Evolutionary conservation across 2,113 vertebrate species (phyloP), one percentile per base, ranked within the genome.

Genomic region (Serilophus lunatus): DNA sequence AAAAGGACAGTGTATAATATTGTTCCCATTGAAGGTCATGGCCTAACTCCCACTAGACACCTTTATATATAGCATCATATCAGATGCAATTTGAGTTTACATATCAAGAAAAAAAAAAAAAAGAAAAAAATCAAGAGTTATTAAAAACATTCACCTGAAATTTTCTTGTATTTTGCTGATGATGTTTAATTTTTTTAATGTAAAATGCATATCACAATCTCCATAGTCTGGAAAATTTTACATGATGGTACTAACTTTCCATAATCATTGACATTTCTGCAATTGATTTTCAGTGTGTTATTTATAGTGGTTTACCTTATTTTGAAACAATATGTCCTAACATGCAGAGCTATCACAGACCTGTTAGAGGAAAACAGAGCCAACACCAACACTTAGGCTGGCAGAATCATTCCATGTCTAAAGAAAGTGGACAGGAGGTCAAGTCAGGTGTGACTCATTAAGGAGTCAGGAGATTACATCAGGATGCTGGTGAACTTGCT

Each of bases 351-450:
- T 70, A 5, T 47, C 22, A 4, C 40, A 70, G 47, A 61, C 10
- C 33, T 2, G 0, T 49, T 15, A 44, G 22, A 51, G 44, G 23
- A 88, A 61, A 24, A 15, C 6, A 49, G 16, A 0, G 0, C 20
- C 22, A 57, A 35, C 3, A 45, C 44, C 12, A 18, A 26, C n/a
- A 29, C 16, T 68, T 65, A 13, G 18, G 11, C 29, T 59, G 35
- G 31, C 12, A 47, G 36, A 76, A 23, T 23, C 0, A 0, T 33
- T 82, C 28, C 24, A 8, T 1, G 1, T 25, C 9, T 38, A 47
- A 66, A 28, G 1, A 8, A 20, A 40, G 57, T 72, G 18, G 28
- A 10, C 31, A 50, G 69, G 10, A 84, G 14, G 4, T 54, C 24
- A 60, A 47, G 26, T 28, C 11, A 77, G 45, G 10, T 40, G 18